phyloP scores from a whole-genome alignment of 2,888 invertebrate species.

The Andrena camellia region DNA sequence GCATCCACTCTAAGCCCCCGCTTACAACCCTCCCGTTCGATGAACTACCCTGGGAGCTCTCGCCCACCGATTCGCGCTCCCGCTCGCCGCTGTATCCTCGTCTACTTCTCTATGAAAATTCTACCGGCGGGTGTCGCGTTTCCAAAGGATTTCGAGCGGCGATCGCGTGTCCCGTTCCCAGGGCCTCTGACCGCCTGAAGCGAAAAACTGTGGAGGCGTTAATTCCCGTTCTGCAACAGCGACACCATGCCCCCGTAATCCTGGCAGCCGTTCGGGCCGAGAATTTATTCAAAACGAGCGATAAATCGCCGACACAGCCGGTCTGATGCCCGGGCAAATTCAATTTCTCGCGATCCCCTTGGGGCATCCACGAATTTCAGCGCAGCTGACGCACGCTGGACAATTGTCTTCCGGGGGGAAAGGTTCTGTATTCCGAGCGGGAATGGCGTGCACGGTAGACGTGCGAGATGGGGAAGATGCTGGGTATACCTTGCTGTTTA shows the following conservation, averaged over 20 bases:
- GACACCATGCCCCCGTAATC: not conserved
- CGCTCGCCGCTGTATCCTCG: not conserved
- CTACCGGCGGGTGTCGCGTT: conserved; percentile 12
- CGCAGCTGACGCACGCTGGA: conserved; percentile 3
- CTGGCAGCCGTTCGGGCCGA: not conserved
- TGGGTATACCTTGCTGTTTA: conserved; percentile 24
- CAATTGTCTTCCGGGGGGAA: conserved; percentile 27
- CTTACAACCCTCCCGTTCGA: conserved; percentile 70
- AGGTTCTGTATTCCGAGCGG: conserved; percentile 25
- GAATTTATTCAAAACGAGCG: conserved; percentile 37
- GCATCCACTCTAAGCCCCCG: conserved; percentile 70
- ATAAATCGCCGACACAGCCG: conserved; percentile 15
- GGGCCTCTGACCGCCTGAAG: not conserved
- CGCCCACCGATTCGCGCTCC: conserved; percentile 48
- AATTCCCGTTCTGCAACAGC: conserved; percentile 15
- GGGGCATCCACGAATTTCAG: conserved; percentile 22
- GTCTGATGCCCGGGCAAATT: conserved; percentile 33
- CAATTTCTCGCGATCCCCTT: conserved; percentile 22
- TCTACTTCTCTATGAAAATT: conserved; percentile 34
- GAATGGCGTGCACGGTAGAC: conserved; percentile 26
- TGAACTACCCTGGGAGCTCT: conserved; percentile 55
- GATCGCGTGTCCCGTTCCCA: not conserved
- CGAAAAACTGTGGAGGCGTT: not conserved
- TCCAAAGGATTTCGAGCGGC: not conserved
- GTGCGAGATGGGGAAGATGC: conserved; percentile 4